phyloP scores from a whole-genome alignment of 2,888 invertebrate genomes.

The Drosophila nigricruria region DNA sequence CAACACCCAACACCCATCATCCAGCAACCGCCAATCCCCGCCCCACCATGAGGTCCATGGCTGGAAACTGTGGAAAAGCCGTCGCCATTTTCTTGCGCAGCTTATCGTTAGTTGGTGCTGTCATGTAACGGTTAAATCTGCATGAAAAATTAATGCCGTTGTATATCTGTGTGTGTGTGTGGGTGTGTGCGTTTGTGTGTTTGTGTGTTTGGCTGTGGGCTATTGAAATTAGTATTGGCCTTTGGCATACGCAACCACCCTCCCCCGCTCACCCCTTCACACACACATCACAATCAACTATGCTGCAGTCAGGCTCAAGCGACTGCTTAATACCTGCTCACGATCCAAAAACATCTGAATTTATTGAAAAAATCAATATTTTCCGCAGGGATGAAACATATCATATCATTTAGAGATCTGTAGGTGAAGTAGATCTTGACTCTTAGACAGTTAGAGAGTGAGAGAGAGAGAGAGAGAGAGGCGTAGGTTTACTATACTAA shows the following conservation, averaged over 20 bases:
- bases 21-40: not conserved
- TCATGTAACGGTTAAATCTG: slow-evolving; percentile 79
- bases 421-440: no score
- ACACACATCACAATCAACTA: not conserved
- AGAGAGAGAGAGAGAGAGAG: not conserved
- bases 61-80: slow-evolving; percentile 28
- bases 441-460: not conserved
- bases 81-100: slow-evolving; percentile 64
- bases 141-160: slow-evolving; percentile 75
- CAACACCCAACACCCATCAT: not conserved
- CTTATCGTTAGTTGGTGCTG: slow-evolving; percentile 70
- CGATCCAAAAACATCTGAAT: not conserved
- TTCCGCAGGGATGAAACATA: not conserved
- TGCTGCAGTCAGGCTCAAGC: not conserved
- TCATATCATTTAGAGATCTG: no score
- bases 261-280: not conserved
- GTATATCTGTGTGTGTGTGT: slow-evolving; percentile 24
- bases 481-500: no score
- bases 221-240: slow-evolving; percentile 61
- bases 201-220: slow-evolving; percentile 2
- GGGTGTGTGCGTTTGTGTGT: slow-evolving; percentile 6
- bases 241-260: slow-evolving; percentile 26
- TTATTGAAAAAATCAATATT: not conserved
- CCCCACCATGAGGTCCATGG: not conserved
- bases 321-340: not conserved